Base-by-base conservation (phyloP, 2,113 vertebrate genomes). In the Aegotheles bennettii region DNA sequence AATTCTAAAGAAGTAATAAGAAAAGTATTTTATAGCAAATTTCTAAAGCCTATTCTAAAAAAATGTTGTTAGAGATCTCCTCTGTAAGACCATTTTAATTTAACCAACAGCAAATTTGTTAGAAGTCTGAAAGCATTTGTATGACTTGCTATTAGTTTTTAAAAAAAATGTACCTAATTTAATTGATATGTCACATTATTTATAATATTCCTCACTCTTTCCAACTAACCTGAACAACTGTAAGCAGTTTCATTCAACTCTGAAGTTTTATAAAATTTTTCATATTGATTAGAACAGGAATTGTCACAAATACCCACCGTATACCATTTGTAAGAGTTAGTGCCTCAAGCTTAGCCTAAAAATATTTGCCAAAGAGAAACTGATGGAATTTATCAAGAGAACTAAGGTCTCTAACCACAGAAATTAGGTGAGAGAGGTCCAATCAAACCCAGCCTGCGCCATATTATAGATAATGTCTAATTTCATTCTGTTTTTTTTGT, bases 1-100 rank as follows among this genome's bases (percentile, higher is more conserved):
- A 84, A 74, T 90, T 80, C 75, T 75, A 77, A 93, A 92, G 71
- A 63, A 91, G 78, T 77, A 93, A 47, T 88, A 96, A 67, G 93
- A 96, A 94, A 97, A 92, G 71, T 88, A 86, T 70, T 93, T 94
- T 74, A 86, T 90, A 97, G 79, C 43, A 95, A 95, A 96, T 90
- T 90, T 47, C 71, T 83, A 71, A 69, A 91, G 81, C 20, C 13
- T 86, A 25, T 70, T 95, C 85, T 93, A 87, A 87, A 96, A 88
- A 94, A 91, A 56, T 8, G 42, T 33, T 80, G 56, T 87, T 81
- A 81, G 48, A 84, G 33, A 95, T 94, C 82, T 86, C 86, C 90
- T 80, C 80, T 88, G 29, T 47, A 86, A 93, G 92, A 81, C 14
- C 45, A 74, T 91, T 77, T 93, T 86, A 90, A 89, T 92, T 83